Evolutionary conservation across 2,113 vertebrate species (phyloP).

Genomic region (Myotis lucifugus): DNA sequence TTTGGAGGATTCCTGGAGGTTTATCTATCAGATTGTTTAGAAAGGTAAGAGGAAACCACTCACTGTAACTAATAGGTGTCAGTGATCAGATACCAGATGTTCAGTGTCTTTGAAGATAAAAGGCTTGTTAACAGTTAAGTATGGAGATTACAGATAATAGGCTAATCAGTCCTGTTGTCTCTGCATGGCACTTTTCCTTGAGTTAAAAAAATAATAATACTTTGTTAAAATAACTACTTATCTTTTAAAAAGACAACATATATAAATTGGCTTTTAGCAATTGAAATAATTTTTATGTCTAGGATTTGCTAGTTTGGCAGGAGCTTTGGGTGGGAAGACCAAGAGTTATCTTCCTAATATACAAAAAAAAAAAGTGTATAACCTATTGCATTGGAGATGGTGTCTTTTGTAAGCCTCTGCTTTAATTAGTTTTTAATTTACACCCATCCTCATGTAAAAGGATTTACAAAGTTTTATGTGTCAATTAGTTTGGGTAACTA

Average conservation of each 20-base stretch:
- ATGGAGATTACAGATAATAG: neutral
- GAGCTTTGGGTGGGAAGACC: neutral
- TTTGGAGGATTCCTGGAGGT: slow-evolving; percentile 48
- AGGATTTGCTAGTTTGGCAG: neutral
- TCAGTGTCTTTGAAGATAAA: slow-evolving; percentile 52
- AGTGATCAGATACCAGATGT: slow-evolving; percentile 52
- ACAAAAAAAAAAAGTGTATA: slow-evolving; percentile 18
- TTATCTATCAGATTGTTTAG: slow-evolving; percentile 46
- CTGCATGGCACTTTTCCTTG: neutral
- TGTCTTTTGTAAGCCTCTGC: slow-evolving; percentile 26
- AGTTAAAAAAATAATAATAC: neutral
- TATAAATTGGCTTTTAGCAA: neutral
- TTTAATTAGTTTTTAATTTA: slow-evolving; percentile 76
- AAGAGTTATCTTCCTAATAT: neutral
- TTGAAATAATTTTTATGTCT: slow-evolving; percentile 14
- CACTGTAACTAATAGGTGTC: slow-evolving; percentile 54
- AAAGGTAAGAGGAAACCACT: slow-evolving; percentile 61
- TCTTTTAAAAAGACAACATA: neutral
- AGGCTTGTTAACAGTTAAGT: slow-evolving; percentile 33
- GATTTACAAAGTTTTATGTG: slow-evolving; percentile 68
- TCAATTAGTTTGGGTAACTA: slow-evolving; percentile 72
- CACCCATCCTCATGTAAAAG: slow-evolving; percentile 41
- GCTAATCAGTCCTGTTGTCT: neutral
- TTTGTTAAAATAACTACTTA: neutral
- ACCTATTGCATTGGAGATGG: slow-evolving; percentile 1